These are phyloP conservation scores for Pseudochirops cupreus DNA, from an alignment of 2,797 vertebrate genomes.

Conservation along the genomic window DNA sequence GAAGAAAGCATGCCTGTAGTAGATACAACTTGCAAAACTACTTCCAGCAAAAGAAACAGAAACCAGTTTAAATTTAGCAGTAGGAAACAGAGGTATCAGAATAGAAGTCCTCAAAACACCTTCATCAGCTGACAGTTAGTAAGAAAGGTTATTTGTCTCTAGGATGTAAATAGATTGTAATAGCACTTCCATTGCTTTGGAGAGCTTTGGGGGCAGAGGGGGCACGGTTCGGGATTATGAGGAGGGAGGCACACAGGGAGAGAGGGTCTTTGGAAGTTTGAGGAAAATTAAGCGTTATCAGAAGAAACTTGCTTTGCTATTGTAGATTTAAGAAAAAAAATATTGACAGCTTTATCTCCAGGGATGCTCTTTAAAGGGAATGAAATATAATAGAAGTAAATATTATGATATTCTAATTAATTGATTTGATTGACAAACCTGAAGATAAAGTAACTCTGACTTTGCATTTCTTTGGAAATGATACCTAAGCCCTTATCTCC, in stretches of 20 bases:
- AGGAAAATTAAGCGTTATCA: neutral
- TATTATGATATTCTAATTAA: slow-evolving; percentile 40
- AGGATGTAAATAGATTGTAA: slow-evolving; percentile 30
- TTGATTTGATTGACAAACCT: neutral
- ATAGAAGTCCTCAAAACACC: neutral
- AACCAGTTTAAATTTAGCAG: neutral
- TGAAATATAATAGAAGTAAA: slow-evolving; percentile 42
- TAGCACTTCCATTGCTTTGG: slow-evolving; percentile 7
- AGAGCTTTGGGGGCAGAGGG: neutral
- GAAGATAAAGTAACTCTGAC: neutral
- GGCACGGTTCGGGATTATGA: neutral
- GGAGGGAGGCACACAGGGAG: neutral
- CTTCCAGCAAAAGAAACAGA: slow-evolving; percentile 40
- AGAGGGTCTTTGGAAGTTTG: neutral
- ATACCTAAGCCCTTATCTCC: neutral
- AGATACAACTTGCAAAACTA: slow-evolving; percentile 35
- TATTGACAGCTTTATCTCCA: slow-evolving; percentile 31
- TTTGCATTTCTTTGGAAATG: neutral
- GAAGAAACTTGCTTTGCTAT: neutral
- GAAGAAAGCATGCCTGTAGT: neutral
- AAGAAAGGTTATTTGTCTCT: neutral
- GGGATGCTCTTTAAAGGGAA: neutral
- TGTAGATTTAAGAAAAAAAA: neutral
- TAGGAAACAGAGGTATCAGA: slow-evolving; percentile 30
- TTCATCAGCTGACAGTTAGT: slow-evolving; percentile 21